Evolutionary conservation across 2,113 vertebrate genomes (phyloP), one percentile per base, ranked within the genome.

Genomic region (Paramisgurnus dabryanus): DNA sequence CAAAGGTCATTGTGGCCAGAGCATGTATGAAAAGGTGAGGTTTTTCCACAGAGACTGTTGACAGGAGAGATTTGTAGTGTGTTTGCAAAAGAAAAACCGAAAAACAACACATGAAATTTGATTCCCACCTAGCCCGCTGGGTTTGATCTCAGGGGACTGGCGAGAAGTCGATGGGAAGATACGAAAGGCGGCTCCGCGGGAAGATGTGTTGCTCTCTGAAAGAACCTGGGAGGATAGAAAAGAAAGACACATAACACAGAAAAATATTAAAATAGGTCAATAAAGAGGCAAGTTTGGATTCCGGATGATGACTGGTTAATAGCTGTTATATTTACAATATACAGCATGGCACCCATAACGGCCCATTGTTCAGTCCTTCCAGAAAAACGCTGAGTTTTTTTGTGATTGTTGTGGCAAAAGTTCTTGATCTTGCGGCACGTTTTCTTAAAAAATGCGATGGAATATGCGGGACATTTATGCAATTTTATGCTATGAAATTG

Each of bases 121-220:
- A 77, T 75, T 83, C 93, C 71, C 93, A 98, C 98, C 98, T 90
- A 98, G 85, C 87, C 96, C 96, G 68, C 94, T 95, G 58, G 87
- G 57, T 73, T 98, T 96, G 90, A 96, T 92, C 87, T 99, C 97
- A 3, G 95, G 93, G 5, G 96, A 94, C 86, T 97, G 96, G 76
- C 94, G 95, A 11, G 96, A 95, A 53, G 93, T 92, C 17, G 94
- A 95, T 61, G 94, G 95, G 90, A 98, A 96, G 66, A 98, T 94
- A 57, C 96, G 94, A 87, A 97, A 95, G 76, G 95, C 90, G 22
- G 93, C 92, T 66, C 92, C 86, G 80, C 95, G 84, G 82, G 89
- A 96, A 83, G 95, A 92, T 17, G 86, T 81, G 70, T 49, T 80
- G 55, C 94, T 95, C 88, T 99, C 98, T 27, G 96, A 98, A 10